phyloP scores from a whole-genome alignment of 2,797 vertebrate genomes.

The Luscinia megarhynchos region DNA sequence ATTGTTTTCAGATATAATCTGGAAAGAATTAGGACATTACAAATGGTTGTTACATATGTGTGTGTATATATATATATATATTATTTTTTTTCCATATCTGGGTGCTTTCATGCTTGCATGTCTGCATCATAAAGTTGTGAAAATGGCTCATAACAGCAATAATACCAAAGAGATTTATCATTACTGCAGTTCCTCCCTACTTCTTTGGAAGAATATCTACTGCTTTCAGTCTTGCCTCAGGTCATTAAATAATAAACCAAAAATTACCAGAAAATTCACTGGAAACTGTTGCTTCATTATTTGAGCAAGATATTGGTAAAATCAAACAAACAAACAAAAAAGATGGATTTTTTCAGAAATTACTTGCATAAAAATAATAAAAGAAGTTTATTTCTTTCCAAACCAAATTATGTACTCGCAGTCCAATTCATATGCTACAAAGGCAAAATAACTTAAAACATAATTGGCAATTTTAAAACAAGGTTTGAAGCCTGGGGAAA shows the following conservation, averaged over 20 bases:
- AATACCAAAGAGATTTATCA: not conserved
- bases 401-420: not conserved
- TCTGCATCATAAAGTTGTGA: slow-evolving; percentile 45
- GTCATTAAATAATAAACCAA: slow-evolving; percentile 36
- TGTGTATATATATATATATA: too few species aligned
- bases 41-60: not conserved
- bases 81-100: not conserved
- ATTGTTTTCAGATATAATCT: not conserved
- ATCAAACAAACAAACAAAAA: not conserved
- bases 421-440: not conserved
- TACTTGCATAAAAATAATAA: not conserved
- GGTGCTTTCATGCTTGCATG: not conserved
- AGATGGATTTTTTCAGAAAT: not conserved
- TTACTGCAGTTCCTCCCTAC: not conserved
- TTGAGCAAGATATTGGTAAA: not conserved
- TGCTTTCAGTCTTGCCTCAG: not conserved
- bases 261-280: slow-evolving; percentile 43
- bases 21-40: not conserved
- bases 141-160: slow-evolving; percentile 35
- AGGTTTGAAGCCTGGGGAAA: not conserved
- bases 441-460: not conserved
- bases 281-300: not conserved
- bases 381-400: not conserved
- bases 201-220: not conserved
- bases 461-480: not conserved